Evolutionary conservation across 2,113 vertebrate species (phyloP), one percentile per base, ranked within the genome.

Genomic region (Halichoerus grypus): DNA sequence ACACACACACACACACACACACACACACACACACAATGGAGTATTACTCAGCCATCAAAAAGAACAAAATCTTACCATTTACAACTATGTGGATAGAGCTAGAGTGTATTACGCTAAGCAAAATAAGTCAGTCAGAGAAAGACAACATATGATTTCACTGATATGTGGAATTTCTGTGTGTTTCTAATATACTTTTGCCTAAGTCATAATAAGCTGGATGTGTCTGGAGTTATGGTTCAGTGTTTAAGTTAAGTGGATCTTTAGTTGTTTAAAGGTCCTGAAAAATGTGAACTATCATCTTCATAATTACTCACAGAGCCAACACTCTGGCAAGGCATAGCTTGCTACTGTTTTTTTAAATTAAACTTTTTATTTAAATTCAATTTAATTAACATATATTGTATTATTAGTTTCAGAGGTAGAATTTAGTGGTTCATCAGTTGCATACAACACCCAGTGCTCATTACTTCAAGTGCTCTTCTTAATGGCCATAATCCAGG

Each of bases 301-400:
- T 87, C 16, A 87, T 77, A n/a, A 79, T 88, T 81, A 72, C 3
- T 91, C 22, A 12, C 8, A 92, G 77, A 85, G 31, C 7, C n/a
- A 42, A 80, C 76, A 67, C n/a, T 72, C 14, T 46, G 49, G 21
- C 12, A 57, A 71, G 5, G 1, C 72, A 88, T 72, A 22, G 72
- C n/a, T 93, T 67, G 67, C 26, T 49, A 74, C 59, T 11, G 95
- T 85, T 94, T 93, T 33, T 65, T 95, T 67, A 33, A 61, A 57
- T 57, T 31, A n/a, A 18, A 67, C 31, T 8, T 33, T 67, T n/a
- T 67, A 67, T 67, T 67, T 67, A 59, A 22, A 59, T 59, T 59
- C 57, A 59, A 10, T 59, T 59, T 59, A 59, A 59, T 59, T 59
- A 59, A 59, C 57, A 59, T 59, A 59, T 24, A 59, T 7, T 59